Evolutionary conservation across 2,888 invertebrate species (phyloP).

Genomic region (Hemaris fuciformis): DNA sequence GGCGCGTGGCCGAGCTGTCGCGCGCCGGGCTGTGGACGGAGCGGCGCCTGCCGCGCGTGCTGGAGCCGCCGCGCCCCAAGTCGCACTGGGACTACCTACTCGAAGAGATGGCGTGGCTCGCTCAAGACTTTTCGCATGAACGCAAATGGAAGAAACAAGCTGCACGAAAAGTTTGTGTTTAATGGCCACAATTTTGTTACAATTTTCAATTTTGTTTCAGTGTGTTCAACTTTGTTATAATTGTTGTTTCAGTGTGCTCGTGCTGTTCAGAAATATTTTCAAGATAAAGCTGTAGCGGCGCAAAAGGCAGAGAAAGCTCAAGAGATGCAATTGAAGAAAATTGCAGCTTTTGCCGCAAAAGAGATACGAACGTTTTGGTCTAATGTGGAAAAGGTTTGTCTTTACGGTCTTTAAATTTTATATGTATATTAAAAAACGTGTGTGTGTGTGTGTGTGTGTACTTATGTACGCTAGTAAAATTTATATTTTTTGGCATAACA

Average conservation of each 20-base stretch:
- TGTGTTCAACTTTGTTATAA: neutral
- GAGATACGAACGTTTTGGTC: constrained; percentile 97
- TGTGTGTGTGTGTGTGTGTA: too few species aligned
- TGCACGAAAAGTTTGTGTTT: constrained; percentile 86
- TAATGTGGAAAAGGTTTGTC: constrained; percentile 93
- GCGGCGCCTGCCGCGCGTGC: constrained; percentile 93
- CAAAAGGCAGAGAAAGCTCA: constrained; percentile 96
- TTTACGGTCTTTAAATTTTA: neutral
- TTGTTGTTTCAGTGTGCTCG: constrained; percentile 85
- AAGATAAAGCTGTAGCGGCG: constrained; percentile 94
- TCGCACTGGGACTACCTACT: constrained; percentile 99
- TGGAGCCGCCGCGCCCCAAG: constrained; percentile 94
- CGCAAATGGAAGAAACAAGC: constrained; percentile 98
- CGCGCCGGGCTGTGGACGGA: constrained; percentile 98
- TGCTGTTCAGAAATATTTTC: constrained; percentile 95
- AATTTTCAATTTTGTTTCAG: neutral
- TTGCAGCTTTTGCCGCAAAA: constrained; percentile 95
- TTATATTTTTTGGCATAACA: too few species aligned
- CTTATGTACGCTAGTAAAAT: too few species aligned
- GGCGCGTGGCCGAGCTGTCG: constrained; percentile 94
- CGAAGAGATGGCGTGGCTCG: constrained; percentile 99
- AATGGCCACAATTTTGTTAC: constrained; percentile 11
- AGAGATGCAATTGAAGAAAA: constrained; percentile 90
- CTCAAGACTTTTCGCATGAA: constrained; percentile 98
- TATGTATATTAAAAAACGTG: too few species aligned